These are phyloP conservation scores for Diogma glabrata DNA, from an alignment of 2,888 invertebrate genomes.

Conservation along the genomic window DNA sequence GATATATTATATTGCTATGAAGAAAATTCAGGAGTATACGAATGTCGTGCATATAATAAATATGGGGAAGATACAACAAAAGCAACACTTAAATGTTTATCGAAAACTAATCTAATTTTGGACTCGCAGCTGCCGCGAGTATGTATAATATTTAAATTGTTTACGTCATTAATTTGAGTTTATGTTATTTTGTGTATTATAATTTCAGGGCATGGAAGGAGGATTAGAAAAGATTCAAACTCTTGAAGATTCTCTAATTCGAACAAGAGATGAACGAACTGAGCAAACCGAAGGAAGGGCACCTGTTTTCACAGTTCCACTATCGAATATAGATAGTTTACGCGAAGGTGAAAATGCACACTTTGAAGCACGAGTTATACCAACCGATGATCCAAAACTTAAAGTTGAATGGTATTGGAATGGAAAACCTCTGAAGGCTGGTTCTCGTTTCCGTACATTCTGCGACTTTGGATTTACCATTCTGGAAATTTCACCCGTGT, in stretches of 20 bases:
- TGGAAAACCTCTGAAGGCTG: slow-evolving; percentile 75
- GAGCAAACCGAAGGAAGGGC: slow-evolving; percentile 72
- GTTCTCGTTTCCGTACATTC: slow-evolving; percentile 90
- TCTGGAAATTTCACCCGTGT: slow-evolving; percentile 92
- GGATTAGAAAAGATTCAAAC: slow-evolving; percentile 87
- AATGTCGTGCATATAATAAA: slow-evolving; percentile 87
- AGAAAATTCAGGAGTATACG: slow-evolving; percentile 89
- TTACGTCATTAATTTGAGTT: slow-evolving; percentile 2
- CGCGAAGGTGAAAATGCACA: slow-evolving; percentile 87
- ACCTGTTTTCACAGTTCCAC: slow-evolving; percentile 79
- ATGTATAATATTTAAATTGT: no score
- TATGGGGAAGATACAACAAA: slow-evolving; percentile 79
- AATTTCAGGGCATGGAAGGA: slow-evolving; percentile 76
- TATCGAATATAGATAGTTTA: slow-evolving; percentile 75
- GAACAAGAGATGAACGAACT: slow-evolving; percentile 57
- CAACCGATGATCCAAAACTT: slow-evolving; percentile 81
- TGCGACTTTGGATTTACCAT: slow-evolving; percentile 97
- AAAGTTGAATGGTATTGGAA: slow-evolving; percentile 95
- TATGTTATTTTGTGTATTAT: slow-evolving; percentile 10
- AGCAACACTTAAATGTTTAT: slow-evolving; percentile 73
- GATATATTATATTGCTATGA: slow-evolving; percentile 94
- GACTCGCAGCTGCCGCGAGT: slow-evolving; percentile 87
- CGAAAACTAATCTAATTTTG: slow-evolving; percentile 79
- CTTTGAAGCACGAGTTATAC: slow-evolving; percentile 79
- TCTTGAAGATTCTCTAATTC: slow-evolving; percentile 79